Base-by-base conservation (phyloP, 2,797 vertebrate genomes). In the Chiloscyllium punctatum region DNA sequence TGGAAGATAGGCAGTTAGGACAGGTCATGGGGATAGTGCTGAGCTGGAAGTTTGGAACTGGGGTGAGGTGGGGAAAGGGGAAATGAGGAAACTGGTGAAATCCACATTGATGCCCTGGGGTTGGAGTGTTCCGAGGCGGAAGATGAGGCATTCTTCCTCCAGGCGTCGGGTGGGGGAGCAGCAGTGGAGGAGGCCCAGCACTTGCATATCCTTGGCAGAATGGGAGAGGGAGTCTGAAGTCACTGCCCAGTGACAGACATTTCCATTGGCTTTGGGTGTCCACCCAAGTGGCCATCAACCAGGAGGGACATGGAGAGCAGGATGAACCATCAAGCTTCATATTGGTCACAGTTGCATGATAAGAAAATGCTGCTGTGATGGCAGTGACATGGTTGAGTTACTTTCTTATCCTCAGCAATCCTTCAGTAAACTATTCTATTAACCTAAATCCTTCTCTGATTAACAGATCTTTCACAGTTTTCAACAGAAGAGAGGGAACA, bases 401-500 rank as follows among this genome's bases (percentile, higher is more conserved):
- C 27, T 79, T 94, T 94, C 8, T 21, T 21, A 0, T n/a, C 8
- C 23, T 23, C 21, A 23, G n/a, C 68, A 25, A 33, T 37, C 33
- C 33, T 57, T 91, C 88, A 66, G 25, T 68, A 68, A 23, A 84
- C 21, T 30, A 5, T 66, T 5, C 11, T 30, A 21, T 42, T 92
- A 37, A 66, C 4, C 25, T 51, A 68, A 16, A 51, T 33, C 4
- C 48, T 42, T 72, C 53, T 53, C 9, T 69, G 68, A 25, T 68
- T 69, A 66, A 96, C 96, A 99, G 99, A 99, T 97, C 98, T 99
- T 95, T 98, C 98, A 96, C 99, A 99, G 96, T 99, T 99, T 96
- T 98, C 99, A 0, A 97, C 98, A 0, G 98, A 99, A 95, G 98
- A 98, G 95, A 97, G 98, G 96, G 98, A 98, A 96, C 98, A 98